Evolutionary conservation across 2,888 invertebrate genomes (phyloP).

Genomic region (Dynastes tityus): DNA sequence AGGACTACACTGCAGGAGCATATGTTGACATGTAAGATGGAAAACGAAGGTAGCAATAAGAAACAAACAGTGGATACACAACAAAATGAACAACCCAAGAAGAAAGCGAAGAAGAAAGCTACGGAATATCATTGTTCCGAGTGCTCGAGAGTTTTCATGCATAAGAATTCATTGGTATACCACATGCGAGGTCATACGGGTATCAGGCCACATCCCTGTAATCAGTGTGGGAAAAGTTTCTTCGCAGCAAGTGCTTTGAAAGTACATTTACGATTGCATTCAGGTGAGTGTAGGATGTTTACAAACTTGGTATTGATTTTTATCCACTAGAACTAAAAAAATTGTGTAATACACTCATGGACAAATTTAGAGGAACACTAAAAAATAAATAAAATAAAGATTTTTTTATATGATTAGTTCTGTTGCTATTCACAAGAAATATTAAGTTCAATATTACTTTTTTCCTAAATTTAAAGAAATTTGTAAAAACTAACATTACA

Average conservation of each 20-base stretch:
- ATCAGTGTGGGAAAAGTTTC: slow-evolving; percentile 87
- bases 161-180: slow-evolving; percentile 88
- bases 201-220: slow-evolving; percentile 83
- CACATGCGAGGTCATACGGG: slow-evolving; percentile 87
- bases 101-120: slow-evolving; percentile 67
- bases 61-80: background rate
- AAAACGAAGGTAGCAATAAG: slow-evolving; percentile 54
- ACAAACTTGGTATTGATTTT: background rate
- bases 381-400: too few species aligned
- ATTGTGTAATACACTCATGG: too few species aligned
- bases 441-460: too few species aligned
- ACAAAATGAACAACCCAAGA: slow-evolving; percentile 53
- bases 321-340: too few species aligned
- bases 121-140: slow-evolving; percentile 75
- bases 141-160: slow-evolving; percentile 84
- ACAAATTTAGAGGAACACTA: too few species aligned
- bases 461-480: too few species aligned
- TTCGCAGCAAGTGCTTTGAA: slow-evolving; percentile 87
- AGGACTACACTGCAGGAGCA: slow-evolving; percentile 67
- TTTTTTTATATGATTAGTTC: too few species aligned
- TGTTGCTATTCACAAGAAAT: too few species aligned
- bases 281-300: slow-evolving; percentile 63
- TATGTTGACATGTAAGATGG: slow-evolving; percentile 66
- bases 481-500: too few species aligned
- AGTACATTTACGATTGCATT: slow-evolving; percentile 87